phyloP scores from a whole-genome alignment of 2,888 invertebrate species.

The Thelaira solivaga region DNA sequence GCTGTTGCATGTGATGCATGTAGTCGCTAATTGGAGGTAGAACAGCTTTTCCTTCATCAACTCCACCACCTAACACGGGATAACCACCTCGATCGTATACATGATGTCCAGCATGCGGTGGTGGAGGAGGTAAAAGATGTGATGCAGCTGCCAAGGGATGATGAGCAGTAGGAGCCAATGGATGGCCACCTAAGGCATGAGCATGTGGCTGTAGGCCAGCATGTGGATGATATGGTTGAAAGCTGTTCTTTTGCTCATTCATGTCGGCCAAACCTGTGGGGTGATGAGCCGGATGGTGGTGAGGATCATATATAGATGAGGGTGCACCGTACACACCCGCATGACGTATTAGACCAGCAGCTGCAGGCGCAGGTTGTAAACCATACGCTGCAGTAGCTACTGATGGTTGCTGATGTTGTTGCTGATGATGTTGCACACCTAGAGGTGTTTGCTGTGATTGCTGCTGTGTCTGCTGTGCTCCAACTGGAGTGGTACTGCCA shows the following conservation, averaged over 20 bases:
- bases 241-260: constrained; percentile 74
- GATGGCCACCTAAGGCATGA: constrained; percentile 66
- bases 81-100: constrained; percentile 73
- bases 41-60: constrained; percentile 73
- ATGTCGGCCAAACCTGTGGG: constrained; percentile 68
- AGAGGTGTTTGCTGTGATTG: constrained; percentile 60
- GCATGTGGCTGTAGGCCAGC: constrained; percentile 64
- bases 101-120: constrained; percentile 68
- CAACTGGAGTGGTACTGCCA: constrained; percentile 64
- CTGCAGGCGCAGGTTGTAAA: constrained; percentile 64
- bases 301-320: constrained; percentile 54
- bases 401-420: constrained; percentile 66
- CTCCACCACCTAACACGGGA: constrained; percentile 66
- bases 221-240: constrained; percentile 73
- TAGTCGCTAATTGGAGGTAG: constrained; percentile 76
- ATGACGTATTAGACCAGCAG: constrained; percentile 71
- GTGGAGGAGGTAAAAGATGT: constrained; percentile 70
- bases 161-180: constrained; percentile 69
- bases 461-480: constrained; percentile 63
- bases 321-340: constrained; percentile 67
- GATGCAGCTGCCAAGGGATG: constrained; percentile 67
- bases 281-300: constrained; percentile 65
- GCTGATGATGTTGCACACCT: constrained; percentile 66
- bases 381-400: constrained; percentile 67
- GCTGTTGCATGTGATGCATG: constrained; percentile 74